Evolutionary conservation across 1,140 invertebrate genomes (phyloP), one percentile per base, ranked within the genome.

Genomic region (Panonychus citri): DNA sequence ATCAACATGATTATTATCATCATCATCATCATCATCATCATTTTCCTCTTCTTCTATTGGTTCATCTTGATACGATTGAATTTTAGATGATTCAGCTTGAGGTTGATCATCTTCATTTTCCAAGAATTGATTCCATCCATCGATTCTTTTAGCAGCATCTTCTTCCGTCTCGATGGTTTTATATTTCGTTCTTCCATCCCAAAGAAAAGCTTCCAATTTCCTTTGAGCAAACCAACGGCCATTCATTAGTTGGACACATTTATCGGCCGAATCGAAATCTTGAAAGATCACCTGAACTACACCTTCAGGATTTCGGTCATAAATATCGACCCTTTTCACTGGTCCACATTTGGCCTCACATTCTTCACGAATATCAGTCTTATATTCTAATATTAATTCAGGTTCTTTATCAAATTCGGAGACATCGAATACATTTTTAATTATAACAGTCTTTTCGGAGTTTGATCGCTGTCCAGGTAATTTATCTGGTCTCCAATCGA

Each of bases 161-260:
- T n/a, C n/a, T n/a, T n/a, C n/a, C n/a, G n/a, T n/a, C n/a, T n/a
- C n/a, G n/a, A n/a, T n/a, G n/a, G n/a, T 78, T 76, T 79, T 86
- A 70, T 83, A 96, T 69, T 91, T 95, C 0, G 86, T 90, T 67
- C 81, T 82, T 7, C 94, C 94, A 74, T 98, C 91, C 86, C 89
- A 97, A 57, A 82, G 79, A 66, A 82, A 80, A 3, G 89, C 93
- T 4, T 74, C 77, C 24, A 98, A 75, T 69, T 81, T 76, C 28
- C 83, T 74, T 64, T 89, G 80, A 3, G 80, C 82, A 72, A 95
- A 95, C 76, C 83, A 89, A n/a, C 89, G 75, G 0, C 84, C 82
- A 71, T 97, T 85, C 62, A 98, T 76, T 46, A 88, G 74, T 61
- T 78, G 73, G 15, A 97, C 78, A 55, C 90, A 91, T 39, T 78